phyloP scores from a whole-genome alignment of 2,113 vertebrate species.

The Tupaia chinensis region DNA sequence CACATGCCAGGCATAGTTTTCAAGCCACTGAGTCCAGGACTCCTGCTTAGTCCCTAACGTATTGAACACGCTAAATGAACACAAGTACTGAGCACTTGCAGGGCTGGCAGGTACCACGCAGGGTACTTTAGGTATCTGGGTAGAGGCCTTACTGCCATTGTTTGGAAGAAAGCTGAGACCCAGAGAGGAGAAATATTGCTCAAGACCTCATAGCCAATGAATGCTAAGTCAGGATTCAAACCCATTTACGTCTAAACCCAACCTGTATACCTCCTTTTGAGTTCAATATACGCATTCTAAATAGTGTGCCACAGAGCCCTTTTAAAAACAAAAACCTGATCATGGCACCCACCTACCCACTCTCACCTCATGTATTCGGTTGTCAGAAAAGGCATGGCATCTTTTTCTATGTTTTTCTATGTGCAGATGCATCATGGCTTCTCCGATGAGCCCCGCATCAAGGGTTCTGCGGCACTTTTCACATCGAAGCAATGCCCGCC shows the following conservation, averaged over 20 bases:
- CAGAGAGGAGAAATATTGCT: slow-evolving; percentile 27
- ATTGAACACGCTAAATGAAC: neutral
- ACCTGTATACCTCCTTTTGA: neutral
- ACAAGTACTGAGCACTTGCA: neutral
- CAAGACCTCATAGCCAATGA: neutral
- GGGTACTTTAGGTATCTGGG: neutral
- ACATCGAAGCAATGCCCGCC: neutral
- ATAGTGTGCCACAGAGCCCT: neutral
- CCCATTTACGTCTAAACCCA: neutral
- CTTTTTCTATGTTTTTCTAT: no score
- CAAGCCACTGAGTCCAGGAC: no score
- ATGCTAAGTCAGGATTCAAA: neutral
- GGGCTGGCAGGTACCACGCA: neutral
- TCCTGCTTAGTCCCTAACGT: neutral
- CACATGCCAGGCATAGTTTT: no score
- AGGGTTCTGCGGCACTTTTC: neutral
- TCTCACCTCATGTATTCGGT: neutral
- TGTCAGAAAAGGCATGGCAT: no score
- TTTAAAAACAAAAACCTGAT: neutral
- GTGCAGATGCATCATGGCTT: no score
- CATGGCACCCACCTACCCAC: neutral
- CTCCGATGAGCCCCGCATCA: neutral
- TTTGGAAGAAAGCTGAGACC: neutral
- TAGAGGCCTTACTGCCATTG: neutral
- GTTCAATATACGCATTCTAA: neutral